Evolutionary conservation across 2,797 vertebrate species (phyloP), one percentile per base, ranked within the genome.

Genomic region (Meda fulgida): DNA sequence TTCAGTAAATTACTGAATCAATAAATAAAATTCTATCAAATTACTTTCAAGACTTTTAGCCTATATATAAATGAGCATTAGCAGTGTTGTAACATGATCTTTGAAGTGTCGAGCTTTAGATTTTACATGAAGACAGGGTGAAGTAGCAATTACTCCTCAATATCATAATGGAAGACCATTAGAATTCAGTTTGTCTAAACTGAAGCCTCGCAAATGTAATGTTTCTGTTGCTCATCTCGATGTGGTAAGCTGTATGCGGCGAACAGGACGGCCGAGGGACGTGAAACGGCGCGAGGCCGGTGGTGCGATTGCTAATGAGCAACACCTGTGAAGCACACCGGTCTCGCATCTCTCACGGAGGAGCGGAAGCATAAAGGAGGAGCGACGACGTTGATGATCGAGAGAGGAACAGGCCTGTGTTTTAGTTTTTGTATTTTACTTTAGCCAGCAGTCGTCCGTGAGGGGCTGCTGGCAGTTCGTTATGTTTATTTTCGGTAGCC

Each of bases 241-340:
- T 72, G 67, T 72, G 73, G 69, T 31, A 79, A 84, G 58, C 34
- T 60, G n/a, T n/a, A n/a, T n/a, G n/a, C n/a, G n/a, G n/a, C n/a
- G n/a, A n/a, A n/a, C n/a, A n/a, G n/a, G n/a, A n/a, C n/a, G n/a
- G n/a, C n/a, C n/a, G n/a, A n/a, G n/a, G n/a, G n/a, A n/a, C n/a
- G n/a, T n/a, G n/a, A n/a, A n/a, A n/a, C n/a, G n/a, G n/a, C n/a
- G n/a, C n/a, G n/a, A n/a, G n/a, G n/a, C n/a, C n/a, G n/a, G n/a
- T n/a, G n/a, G n/a, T n/a, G n/a, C n/a, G n/a, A n/a, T n/a, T n/a
- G n/a, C n/a, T n/a, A n/a, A n/a, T n/a, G n/a, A n/a, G n/a, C n/a
- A n/a, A n/a, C n/a, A n/a, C n/a, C n/a, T n/a, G n/a, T n/a, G n/a
- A n/a, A n/a, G n/a, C n/a, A n/a, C n/a, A n/a, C n/a, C n/a, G n/a